Evolutionary conservation across 2,888 invertebrate species (phyloP).

Genomic region (Watsonalla binaria): DNA sequence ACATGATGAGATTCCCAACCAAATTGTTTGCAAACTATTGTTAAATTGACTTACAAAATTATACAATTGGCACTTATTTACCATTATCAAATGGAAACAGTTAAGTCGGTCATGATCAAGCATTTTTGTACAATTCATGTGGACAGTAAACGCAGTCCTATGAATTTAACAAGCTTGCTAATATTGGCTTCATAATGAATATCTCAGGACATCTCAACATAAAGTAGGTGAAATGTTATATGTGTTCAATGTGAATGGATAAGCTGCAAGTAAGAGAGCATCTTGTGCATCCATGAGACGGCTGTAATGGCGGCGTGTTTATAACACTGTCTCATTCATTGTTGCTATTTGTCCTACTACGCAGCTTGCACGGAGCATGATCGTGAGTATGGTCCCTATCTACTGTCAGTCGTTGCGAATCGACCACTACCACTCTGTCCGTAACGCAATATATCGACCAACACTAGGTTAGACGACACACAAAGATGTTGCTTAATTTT

Average conservation of each 20-base stretch:
- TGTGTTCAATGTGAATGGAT: slow-evolving; percentile 24
- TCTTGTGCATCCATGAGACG: slow-evolving; percentile 41
- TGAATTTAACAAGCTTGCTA: slow-evolving; percentile 14
- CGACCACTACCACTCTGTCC: slow-evolving; percentile 23
- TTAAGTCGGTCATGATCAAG: not conserved
- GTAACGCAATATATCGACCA: slow-evolving; percentile 17
- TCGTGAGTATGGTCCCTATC: slow-evolving; percentile 84
- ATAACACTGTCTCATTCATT: slow-evolving; percentile 77
- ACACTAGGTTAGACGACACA: slow-evolving; percentile 19
- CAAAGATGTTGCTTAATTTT: slow-evolving; percentile 42
- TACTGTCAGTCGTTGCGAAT: slow-evolving; percentile 30
- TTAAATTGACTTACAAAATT: not conserved
- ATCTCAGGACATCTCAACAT: slow-evolving; percentile 10
- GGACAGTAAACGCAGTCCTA: slow-evolving; percentile 9
- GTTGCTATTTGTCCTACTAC: slow-evolving; percentile 81
- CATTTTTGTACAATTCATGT: not conserved
- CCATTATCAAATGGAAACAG: not conserved
- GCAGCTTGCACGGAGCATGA: slow-evolving; percentile 95
- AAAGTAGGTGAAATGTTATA: slow-evolving; percentile 18
- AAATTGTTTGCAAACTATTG: not conserved
- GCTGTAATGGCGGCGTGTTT: slow-evolving; percentile 41
- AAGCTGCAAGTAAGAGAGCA: slow-evolving; percentile 30
- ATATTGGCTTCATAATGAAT: slow-evolving; percentile 3
- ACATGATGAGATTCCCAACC: not conserved
- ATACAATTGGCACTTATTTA: slow-evolving; percentile 15